Conservation (phyloP, 2,888 invertebrate genomes). For the Xestia ashworthii region DNA sequence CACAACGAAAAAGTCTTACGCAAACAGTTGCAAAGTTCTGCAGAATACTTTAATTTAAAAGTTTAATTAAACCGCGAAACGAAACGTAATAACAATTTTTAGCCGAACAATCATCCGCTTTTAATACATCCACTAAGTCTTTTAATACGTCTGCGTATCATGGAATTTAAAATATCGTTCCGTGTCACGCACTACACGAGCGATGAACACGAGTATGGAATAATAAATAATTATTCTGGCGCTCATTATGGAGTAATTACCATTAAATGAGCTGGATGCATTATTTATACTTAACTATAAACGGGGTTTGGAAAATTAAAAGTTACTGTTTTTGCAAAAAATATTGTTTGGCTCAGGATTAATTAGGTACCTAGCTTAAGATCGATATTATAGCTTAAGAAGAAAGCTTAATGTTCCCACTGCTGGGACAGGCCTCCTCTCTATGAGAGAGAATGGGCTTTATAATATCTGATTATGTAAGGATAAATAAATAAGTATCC, state of each 20-base stretch:
- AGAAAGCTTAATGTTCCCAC: too few relatives aligned
- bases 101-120: slow-evolving; percentile 44
- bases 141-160: slow-evolving; percentile 59
- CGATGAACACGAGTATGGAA: slow-evolving; percentile 71
- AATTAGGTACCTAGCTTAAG: neutral
- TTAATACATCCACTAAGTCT: slow-evolving; percentile 51
- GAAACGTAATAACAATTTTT: slow-evolving; percentile 47
- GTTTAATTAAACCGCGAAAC: slow-evolving; percentile 56
- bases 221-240: slow-evolving; percentile 82
- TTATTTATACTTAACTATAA: slow-evolving; percentile 75
- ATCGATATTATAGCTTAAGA: too few relatives aligned
- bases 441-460: too few relatives aligned
- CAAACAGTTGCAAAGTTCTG: slow-evolving; percentile 39
- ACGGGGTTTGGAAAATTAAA: slow-evolving; percentile 16
- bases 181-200: slow-evolving; percentile 77
- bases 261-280: slow-evolving; percentile 79
- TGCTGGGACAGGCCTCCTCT: too few relatives aligned
- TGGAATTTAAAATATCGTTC: slow-evolving; percentile 77
- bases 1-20: slow-evolving; percentile 37
- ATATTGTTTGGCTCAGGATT: slow-evolving; percentile 9
- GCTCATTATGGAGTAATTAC: slow-evolving; percentile 85
- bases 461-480: neutral
- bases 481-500: slow-evolving; percentile 2
- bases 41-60: slow-evolving; percentile 42
- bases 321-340: slow-evolving; percentile 23